These are phyloP conservation scores for Drosophila leontia DNA, from an alignment of 1,140 invertebrate species.

Conservation along the genomic window DNA sequence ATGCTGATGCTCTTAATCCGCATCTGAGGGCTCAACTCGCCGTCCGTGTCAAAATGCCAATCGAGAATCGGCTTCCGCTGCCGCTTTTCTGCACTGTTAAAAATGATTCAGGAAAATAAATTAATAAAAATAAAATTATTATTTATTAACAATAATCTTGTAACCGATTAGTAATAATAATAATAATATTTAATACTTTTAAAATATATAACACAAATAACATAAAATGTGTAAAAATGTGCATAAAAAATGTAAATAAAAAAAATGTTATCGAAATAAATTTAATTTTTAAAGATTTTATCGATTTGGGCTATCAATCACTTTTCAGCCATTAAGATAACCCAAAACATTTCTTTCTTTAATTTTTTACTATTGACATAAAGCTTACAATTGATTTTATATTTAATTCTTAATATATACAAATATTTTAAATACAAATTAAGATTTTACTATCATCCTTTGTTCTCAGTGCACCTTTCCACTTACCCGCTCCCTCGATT, in stretches of 20 bases:
- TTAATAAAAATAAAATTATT: background rate
- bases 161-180: no score
- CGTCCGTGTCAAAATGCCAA: slow-evolving; percentile 80
- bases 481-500: slow-evolving; percentile 5
- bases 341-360: no score
- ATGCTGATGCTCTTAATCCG: slow-evolving; percentile 77
- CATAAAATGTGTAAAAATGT: no score
- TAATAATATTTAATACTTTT: background rate
- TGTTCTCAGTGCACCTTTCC: background rate
- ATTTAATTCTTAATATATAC: background rate
- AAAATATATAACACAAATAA: background rate
- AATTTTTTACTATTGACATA: no score
- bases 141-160: background rate
- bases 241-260: no score
- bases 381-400: background rate
- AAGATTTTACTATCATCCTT: no score
- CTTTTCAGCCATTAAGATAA: no score
- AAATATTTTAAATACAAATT: background rate
- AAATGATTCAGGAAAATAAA: fast-evolving
- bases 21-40: slow-evolving; percentile 57
- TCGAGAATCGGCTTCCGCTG: slow-evolving; percentile 52
- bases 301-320: no score
- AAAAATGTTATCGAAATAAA: no score
- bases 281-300: no score
- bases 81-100: background rate